Evolutionary conservation across 1,140 invertebrate species (phyloP).

Genomic region (Batillaria attramentaria): DNA sequence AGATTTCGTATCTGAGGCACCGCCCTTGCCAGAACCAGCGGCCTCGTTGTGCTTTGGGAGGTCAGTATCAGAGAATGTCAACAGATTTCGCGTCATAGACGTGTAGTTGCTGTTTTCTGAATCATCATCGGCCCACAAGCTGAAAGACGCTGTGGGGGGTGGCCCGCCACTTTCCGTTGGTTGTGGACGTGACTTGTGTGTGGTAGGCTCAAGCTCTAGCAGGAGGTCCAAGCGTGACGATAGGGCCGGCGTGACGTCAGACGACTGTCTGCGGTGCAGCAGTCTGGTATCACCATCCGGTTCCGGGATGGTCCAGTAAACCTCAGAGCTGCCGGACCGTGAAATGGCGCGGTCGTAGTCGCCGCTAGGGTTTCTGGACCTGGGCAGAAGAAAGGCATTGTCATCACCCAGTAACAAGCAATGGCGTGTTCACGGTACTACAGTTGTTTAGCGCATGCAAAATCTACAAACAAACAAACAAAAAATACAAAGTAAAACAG

Average conservation of each 20-base stretch:
- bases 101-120: background rate
- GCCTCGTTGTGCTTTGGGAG: background rate
- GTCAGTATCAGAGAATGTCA: slow-evolving; percentile 22
- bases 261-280: slow-evolving; percentile 17
- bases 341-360: background rate
- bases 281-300: background rate
- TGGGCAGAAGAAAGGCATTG: too few relatives aligned
- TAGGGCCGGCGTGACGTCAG: slow-evolving; percentile 16
- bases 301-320: slow-evolving; percentile 21
- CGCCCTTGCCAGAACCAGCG: background rate
- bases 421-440: background rate
- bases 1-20: background rate
- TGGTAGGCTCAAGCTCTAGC: background rate
- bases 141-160: background rate
- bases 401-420: too few relatives aligned
- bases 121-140: background rate
- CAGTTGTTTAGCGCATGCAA: background rate
- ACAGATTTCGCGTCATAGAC: background rate
- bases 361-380: background rate
- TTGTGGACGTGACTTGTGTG: background rate
- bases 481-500: background rate
- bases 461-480: background rate
- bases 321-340: slow-evolving; percentile 7
- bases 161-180: background rate
- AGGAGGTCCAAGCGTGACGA: background rate